phyloP scores from a whole-genome alignment of 2,113 vertebrate species.

The Strix aluco region DNA sequence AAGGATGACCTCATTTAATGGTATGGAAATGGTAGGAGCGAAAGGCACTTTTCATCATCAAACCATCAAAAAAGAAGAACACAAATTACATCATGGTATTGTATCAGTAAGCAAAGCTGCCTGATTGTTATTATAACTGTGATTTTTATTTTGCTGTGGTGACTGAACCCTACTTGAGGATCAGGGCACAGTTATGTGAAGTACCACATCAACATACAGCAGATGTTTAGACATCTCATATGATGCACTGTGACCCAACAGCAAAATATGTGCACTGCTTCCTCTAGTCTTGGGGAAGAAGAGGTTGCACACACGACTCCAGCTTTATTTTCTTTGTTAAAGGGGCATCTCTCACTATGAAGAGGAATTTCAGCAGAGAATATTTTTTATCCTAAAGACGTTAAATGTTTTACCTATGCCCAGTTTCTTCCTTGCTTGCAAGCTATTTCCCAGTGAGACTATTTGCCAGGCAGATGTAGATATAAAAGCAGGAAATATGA shows the following conservation, averaged over 20 bases:
- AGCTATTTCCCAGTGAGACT: background rate
- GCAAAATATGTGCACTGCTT: background rate
- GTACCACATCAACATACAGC: background rate
- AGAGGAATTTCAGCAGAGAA: background rate
- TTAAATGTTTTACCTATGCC: background rate
- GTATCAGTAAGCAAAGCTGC: background rate
- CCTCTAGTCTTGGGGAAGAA: background rate
- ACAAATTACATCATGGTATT: background rate
- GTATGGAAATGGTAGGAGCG: background rate
- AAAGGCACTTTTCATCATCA: background rate
- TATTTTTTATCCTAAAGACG: background rate
- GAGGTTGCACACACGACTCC: background rate
- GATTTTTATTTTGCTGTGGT: background rate
- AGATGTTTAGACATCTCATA: background rate
- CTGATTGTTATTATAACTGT: background rate
- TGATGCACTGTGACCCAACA: background rate
- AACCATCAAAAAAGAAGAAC: background rate
- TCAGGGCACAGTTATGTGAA: background rate
- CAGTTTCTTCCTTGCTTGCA: background rate
- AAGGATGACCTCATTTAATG: background rate
- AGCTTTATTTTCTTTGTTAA: background rate
- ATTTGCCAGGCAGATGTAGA: background rate
- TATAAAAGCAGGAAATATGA: background rate
- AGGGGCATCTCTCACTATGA: background rate
- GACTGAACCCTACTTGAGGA: background rate